Evolutionary conservation across 1,140 invertebrate species (phyloP).

Genomic region (Drosophila sturtevanti): DNA sequence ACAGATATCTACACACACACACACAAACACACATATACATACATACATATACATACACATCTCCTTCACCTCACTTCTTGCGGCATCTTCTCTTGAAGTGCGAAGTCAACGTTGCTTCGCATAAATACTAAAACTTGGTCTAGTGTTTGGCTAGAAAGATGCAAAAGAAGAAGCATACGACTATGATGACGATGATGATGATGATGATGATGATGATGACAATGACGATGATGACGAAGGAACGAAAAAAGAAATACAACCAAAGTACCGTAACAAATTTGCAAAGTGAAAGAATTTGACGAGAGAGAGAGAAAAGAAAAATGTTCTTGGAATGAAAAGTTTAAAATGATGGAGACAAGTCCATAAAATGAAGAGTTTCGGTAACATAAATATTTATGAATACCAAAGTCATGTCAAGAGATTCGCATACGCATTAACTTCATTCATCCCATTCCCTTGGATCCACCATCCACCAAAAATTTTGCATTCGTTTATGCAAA

Average conservation of each 20-base stretch:
- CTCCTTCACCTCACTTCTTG: constrained; percentile 10
- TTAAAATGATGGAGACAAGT: constrained; percentile 22
- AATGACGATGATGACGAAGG: constrained; percentile 12
- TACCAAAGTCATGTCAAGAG: constrained; percentile 27
- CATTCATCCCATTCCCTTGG: background rate
- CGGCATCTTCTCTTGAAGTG: constrained; percentile 71
- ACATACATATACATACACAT: background rate
- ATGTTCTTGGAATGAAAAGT: constrained; percentile 49
- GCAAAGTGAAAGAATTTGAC: constrained; percentile 74
- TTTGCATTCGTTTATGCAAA: background rate
- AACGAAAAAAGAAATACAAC: background rate
- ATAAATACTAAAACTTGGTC: constrained; percentile 58
- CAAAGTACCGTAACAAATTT: constrained; percentile 77
- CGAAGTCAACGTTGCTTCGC: constrained; percentile 65
- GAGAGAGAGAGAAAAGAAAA: constrained; percentile 58
- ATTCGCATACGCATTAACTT: constrained; percentile 20
- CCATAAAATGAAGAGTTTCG: constrained; percentile 39
- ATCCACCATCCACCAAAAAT: background rate
- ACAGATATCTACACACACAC: constrained; percentile 62
- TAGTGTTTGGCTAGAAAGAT: constrained; percentile 21
- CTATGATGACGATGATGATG: background rate
- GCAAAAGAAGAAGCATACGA: background rate
- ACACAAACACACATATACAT: constrained; percentile 1
- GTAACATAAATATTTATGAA: constrained; percentile 74
- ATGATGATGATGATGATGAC: background rate